Conservation (phyloP, 2,888 invertebrate species). For the Formica aserva region DNA sequence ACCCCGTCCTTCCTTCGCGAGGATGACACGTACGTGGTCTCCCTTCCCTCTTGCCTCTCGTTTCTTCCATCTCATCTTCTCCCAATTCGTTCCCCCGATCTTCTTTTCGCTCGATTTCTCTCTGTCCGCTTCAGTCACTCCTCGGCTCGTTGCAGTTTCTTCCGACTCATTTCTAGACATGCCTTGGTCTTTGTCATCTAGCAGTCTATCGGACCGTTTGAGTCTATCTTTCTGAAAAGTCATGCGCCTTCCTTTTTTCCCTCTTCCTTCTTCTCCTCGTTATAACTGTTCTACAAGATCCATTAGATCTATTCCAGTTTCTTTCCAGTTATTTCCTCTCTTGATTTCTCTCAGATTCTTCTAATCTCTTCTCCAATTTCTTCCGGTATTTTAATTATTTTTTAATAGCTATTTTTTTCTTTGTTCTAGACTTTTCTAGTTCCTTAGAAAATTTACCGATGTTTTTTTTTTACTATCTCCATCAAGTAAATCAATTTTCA, state of each 20-base stretch:
- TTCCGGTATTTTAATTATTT: neutral
- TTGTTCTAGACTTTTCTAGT: conserved; percentile 1
- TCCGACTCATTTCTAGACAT: conserved; percentile 23
- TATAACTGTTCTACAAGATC: neutral
- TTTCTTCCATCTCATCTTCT: neutral
- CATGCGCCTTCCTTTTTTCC: neutral
- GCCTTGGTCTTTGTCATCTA: neutral
- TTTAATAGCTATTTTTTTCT: neutral
- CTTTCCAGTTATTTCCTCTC: neutral
- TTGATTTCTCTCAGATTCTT: neutral
- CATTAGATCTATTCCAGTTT: conserved; percentile 17
- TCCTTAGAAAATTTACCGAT: neutral
- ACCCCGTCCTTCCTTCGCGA: conserved; percentile 30
- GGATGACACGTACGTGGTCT: conserved; percentile 17
- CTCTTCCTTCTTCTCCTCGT: conserved; percentile 9
- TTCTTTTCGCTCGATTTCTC: conserved; percentile 38
- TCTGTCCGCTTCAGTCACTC: neutral
- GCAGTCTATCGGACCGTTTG: conserved; percentile 13
- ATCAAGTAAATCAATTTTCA: neutral
- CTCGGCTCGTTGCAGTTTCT: conserved; percentile 12
- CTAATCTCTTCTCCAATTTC: neutral
- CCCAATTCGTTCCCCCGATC: neutral
- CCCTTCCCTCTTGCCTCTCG: neutral
- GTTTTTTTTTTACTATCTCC: neutral
- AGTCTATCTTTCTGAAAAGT: neutral